Evolutionary conservation across 2,888 invertebrate genomes (phyloP).

Genomic region (Meteorus cinctellus): DNA sequence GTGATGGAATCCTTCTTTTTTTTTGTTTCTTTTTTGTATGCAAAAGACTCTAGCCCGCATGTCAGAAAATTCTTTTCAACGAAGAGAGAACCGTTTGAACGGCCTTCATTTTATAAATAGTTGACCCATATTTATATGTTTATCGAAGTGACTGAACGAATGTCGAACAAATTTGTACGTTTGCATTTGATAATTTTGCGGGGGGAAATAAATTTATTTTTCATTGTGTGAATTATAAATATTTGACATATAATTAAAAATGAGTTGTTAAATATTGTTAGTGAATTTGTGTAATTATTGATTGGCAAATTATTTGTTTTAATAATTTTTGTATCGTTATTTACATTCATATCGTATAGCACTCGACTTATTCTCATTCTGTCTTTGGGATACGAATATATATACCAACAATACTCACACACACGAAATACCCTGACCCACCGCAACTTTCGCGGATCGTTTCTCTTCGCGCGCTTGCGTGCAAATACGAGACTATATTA

Average conservation of each 20-base stretch:
- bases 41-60: conserved; percentile 16
- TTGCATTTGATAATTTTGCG: conserved; percentile 11
- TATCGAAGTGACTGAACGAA: no score
- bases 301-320: background rate
- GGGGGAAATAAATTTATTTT: background rate
- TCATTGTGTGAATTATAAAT: no score
- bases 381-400: background rate
- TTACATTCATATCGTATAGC: background rate
- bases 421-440: conserved; percentile 35
- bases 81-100: conserved; percentile 27
- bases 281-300: background rate
- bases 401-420: no score
- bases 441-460: conserved; percentile 40
- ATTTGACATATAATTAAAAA: no score
- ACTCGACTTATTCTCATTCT: background rate
- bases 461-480: conserved; percentile 26
- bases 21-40: background rate
- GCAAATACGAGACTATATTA: conserved; percentile 8
- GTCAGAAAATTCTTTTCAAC: conserved; percentile 24
- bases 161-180: no score
- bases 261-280: background rate
- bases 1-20: background rate
- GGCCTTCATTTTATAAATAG: conserved; percentile 25
- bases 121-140: conserved; percentile 30
- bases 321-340: background rate